Conservation (phyloP, 2,113 vertebrate genomes). For the Pangasianodon hypophthalmus region DNA sequence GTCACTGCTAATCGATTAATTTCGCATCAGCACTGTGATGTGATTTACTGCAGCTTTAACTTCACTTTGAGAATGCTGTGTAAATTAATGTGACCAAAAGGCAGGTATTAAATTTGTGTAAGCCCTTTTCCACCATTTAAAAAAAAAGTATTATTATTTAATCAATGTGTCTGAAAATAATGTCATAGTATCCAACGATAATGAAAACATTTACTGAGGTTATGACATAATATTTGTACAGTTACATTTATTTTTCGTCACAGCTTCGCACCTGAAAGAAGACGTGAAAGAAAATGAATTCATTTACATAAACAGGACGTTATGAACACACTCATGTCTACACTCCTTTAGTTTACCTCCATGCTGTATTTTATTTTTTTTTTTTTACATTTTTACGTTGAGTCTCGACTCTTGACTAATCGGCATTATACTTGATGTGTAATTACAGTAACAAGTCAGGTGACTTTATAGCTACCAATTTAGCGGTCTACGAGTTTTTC, state of each 20-base stretch:
- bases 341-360: neutral
- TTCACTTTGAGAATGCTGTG: neutral
- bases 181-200: neutral
- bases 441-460: neutral
- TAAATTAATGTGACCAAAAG: neutral
- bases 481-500: neutral
- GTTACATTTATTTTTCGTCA: neutral
- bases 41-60: neutral
- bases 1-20: neutral
- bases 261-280: too few relatives aligned
- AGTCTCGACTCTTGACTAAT: too few relatives aligned
- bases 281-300: neutral
- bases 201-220: neutral
- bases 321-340: too few relatives aligned
- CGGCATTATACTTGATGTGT: neutral
- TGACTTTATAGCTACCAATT: neutral
- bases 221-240: neutral
- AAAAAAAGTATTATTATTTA: too few relatives aligned
- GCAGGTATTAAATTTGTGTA: neutral
- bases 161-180: too few relatives aligned
- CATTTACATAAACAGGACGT: neutral
- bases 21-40: neutral
- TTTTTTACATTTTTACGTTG: too few relatives aligned
- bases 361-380: too few relatives aligned
- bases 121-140: too few relatives aligned